phyloP scores from a whole-genome alignment of 2,888 invertebrate species.

The Galeopsomyia nigrocyanea region DNA sequence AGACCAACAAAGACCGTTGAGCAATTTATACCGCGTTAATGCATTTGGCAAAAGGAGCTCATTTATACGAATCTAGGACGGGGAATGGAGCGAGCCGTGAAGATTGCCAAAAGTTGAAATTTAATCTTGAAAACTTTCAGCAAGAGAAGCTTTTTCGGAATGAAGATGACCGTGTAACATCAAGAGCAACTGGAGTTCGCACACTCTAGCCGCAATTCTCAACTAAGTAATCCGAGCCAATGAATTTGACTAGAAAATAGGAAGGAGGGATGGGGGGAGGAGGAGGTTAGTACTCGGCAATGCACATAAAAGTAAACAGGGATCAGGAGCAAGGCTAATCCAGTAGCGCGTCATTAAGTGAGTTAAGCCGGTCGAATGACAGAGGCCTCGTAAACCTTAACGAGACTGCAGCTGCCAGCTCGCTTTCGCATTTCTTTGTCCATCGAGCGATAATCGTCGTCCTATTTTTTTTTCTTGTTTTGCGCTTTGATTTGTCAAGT shows the following conservation, averaged over 20 bases:
- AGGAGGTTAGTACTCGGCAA: slow-evolving; percentile 11
- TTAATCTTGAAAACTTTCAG: too few relatives aligned
- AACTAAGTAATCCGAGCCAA: too few relatives aligned
- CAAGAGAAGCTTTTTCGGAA: too few relatives aligned
- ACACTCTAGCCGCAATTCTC: too few relatives aligned
- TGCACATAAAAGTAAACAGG: slow-evolving; percentile 33
- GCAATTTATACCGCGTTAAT: too few relatives aligned
- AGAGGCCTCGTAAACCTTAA: slow-evolving; percentile 50
- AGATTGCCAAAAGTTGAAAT: too few relatives aligned
- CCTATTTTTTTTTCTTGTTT: slow-evolving; percentile 11
- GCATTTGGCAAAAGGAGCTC: too few relatives aligned
- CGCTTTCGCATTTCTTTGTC: not conserved
- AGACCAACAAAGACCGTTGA: too few relatives aligned
- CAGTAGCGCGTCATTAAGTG: slow-evolving; percentile 51
- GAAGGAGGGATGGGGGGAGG: not conserved
- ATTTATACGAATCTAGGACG: too few relatives aligned
- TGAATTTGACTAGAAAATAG: slow-evolving; percentile 16
- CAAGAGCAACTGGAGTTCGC: too few relatives aligned
- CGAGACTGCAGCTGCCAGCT: slow-evolving; percentile 29
- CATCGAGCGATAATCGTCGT: slow-evolving; percentile 4
- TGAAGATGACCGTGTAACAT: too few relatives aligned
- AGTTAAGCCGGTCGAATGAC: slow-evolving; percentile 50
- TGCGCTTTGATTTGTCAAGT: slow-evolving; percentile 14
- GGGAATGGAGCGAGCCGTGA: too few relatives aligned
- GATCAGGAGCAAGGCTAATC: slow-evolving; percentile 45